Conservation (phyloP, 2,888 invertebrate genomes). For the Brachycybe producta region DNA sequence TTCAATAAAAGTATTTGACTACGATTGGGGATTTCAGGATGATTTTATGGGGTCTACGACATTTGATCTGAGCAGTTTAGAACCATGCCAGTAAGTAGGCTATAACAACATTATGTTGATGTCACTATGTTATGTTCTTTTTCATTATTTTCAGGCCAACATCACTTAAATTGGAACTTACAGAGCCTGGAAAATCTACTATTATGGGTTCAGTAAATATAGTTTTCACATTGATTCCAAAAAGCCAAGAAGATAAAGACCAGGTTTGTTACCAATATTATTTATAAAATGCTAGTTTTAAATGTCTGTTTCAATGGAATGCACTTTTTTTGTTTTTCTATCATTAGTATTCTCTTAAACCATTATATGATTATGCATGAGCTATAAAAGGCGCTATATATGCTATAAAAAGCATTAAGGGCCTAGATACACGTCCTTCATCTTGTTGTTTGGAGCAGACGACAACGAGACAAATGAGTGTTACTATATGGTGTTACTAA, state of each 20-base stretch:
- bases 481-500: too few relatives aligned
- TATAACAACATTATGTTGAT: neutral
- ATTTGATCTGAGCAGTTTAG: slow-evolving; percentile 69
- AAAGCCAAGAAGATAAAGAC: slow-evolving; percentile 86
- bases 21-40: slow-evolving; percentile 88
- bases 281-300: too few relatives aligned
- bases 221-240: slow-evolving; percentile 74
- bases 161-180: slow-evolving; percentile 65
- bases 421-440: too few relatives aligned
- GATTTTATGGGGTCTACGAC: slow-evolving; percentile 93
- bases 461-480: too few relatives aligned
- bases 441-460: too few relatives aligned
- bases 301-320: too few relatives aligned
- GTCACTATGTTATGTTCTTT: slow-evolving; percentile 10
- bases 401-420: too few relatives aligned
- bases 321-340: neutral
- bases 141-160: slow-evolving; percentile 34
- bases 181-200: slow-evolving; percentile 56
- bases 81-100: slow-evolving; percentile 47
- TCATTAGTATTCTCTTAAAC: too few relatives aligned
- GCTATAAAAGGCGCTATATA: too few relatives aligned
- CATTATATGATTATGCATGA: too few relatives aligned
- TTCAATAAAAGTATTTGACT: slow-evolving; percentile 87
- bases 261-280: slow-evolving; percentile 55
- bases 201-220: slow-evolving; percentile 71